A percentile compares a stretch with the other conserved stretches of the same genome.
Conservation (phyloP, 2,113 vertebrate species). For the Lycocorax pyrrhopterus region DNA sequence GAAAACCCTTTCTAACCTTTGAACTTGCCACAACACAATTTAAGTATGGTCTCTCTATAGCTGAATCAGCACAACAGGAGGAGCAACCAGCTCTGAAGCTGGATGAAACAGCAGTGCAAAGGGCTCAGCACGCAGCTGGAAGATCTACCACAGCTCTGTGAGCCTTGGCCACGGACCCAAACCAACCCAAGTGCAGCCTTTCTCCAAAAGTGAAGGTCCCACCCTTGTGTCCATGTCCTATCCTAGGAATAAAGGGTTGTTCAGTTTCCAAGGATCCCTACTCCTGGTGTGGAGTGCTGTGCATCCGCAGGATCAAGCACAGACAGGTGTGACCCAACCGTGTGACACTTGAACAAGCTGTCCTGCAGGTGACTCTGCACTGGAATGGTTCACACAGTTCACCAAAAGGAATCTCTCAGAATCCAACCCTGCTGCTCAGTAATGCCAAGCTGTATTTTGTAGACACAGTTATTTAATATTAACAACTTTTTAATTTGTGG, state of each 20-base stretch:
- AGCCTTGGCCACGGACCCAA: neutral
- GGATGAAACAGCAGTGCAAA: accelerated
- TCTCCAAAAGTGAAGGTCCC: neutral
- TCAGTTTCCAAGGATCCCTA: neutral
- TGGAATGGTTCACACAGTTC: accelerated
- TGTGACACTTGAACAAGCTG: too few species aligned
- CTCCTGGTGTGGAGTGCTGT: neutral
- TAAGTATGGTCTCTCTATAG: neutral
- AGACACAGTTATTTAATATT: neutral
- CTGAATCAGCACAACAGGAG: neutral
- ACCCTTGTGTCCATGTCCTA: neutral
- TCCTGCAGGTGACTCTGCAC: neutral
- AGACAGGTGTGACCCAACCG: accelerated
- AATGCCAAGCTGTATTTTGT: neutral
- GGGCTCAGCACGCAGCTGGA: too few species aligned
- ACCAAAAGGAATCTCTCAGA: neutral
- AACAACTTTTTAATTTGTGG: neutral
- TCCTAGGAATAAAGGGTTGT: accelerated
- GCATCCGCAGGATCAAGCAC: neutral
- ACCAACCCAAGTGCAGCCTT: neutral
- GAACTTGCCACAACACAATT: accelerated
- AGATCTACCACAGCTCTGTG: neutral
- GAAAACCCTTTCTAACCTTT: neutral
- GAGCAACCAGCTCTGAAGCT: neutral
- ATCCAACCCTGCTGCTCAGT: neutral